Percentiles rank a stretch among this genome's conserved stretches.
Evolutionary conservation across 2,888 invertebrate species (phyloP).

Genomic region (Urechis unicinctus): DNA sequence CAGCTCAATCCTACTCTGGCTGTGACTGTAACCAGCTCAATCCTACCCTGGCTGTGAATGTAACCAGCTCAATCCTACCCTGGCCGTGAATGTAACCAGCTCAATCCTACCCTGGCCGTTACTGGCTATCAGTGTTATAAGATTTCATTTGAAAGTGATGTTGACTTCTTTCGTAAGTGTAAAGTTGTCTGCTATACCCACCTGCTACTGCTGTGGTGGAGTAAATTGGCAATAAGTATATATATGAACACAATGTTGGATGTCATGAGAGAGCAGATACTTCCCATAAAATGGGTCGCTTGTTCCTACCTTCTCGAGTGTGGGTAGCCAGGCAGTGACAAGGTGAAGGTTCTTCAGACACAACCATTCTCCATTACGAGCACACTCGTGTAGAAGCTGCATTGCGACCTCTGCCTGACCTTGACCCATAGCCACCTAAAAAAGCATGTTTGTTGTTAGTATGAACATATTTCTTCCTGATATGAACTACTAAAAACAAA

Average conservation of each 20-base stretch:
- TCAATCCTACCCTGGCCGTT: no score
- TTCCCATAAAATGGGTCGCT: background rate
- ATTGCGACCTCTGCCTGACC: conserved; percentile 67
- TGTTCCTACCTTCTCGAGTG: conserved; percentile 58
- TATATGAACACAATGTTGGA: background rate
- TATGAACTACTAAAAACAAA: no score
- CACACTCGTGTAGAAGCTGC: conserved; percentile 57
- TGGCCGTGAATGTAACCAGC: no score
- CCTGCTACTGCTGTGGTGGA: no score
- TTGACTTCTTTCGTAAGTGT: background rate
- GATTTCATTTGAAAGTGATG: no score
- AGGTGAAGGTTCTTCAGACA: conserved; percentile 77
- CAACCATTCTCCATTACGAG: conserved; percentile 66
- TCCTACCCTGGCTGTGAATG: no score
- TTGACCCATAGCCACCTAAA: conserved; percentile 71
- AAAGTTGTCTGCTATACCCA: background rate
- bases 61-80: no score
- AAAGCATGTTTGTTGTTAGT: background rate
- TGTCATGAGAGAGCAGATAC: background rate
- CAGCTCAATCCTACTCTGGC: no score
- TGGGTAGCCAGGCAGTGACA: conserved; percentile 64
- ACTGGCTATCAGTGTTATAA: no score
- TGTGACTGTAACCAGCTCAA: no score
- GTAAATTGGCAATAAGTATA: background rate
- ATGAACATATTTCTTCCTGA: background rate